These are phyloP conservation scores for Eurytoma californica DNA, from an alignment of 2,888 invertebrate species.

Conservation along the genomic window DNA sequence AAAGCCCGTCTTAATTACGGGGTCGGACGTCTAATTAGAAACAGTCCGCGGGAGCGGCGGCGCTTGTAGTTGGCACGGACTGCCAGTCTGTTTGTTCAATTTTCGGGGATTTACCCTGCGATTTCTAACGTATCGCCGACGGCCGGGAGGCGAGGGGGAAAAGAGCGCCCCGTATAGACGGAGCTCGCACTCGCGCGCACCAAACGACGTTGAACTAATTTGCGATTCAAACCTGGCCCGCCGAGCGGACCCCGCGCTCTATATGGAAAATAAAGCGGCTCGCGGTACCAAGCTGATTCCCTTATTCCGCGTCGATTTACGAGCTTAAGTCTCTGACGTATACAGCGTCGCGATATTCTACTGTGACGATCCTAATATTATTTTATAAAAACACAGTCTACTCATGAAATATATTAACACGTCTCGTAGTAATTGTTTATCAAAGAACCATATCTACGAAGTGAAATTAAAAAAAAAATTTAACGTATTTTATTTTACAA, in stretches of 20 bases:
- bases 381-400: too few species aligned
- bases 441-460: too few species aligned
- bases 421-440: too few species aligned
- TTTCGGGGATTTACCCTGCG: slow-evolving; percentile 58
- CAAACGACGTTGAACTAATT: slow-evolving; percentile 43
- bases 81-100: slow-evolving; percentile 59
- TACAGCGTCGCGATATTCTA: too few species aligned
- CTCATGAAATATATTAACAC: too few species aligned
- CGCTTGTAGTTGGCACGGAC: slow-evolving; percentile 56
- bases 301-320: background rate
- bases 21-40: slow-evolving; percentile 64
- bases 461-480: too few species aligned
- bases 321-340: too few species aligned
- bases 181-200: background rate
- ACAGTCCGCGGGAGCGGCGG: slow-evolving; percentile 58
- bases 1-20: slow-evolving; percentile 64
- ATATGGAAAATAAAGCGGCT: slow-evolving; percentile 14
- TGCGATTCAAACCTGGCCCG: slow-evolving; percentile 42
- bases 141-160: slow-evolving; percentile 21
- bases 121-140: slow-evolving; percentile 55
- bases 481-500: too few species aligned
- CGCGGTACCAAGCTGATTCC: background rate
- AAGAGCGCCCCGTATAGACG: slow-evolving; percentile 20
- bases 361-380: too few species aligned
- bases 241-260: background rate